These are phyloP conservation scores for Gopherus evgoodei DNA, from an alignment of 2,113 vertebrate species.

Conservation along the genomic window DNA sequence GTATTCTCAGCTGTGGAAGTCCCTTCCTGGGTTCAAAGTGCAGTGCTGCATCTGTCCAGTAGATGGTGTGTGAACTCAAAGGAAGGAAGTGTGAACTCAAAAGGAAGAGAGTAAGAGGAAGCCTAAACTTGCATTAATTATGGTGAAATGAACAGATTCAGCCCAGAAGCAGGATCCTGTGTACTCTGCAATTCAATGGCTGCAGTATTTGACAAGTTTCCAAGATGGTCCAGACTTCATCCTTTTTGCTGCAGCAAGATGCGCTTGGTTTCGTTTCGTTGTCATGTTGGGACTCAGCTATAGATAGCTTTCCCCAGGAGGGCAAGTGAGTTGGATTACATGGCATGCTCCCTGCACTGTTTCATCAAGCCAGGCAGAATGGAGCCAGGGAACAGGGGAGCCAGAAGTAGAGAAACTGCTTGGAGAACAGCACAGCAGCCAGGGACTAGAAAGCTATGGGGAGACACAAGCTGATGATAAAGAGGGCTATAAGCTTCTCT, in stretches of 20 bases:
- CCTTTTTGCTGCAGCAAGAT: neutral
- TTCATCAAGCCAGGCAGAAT: neutral
- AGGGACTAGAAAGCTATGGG: neutral
- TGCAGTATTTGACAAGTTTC: neutral
- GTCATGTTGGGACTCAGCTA: neutral
- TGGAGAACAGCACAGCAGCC: neutral
- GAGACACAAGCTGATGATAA: neutral
- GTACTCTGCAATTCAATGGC: neutral
- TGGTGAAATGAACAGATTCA: neutral
- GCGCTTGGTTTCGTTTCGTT: neutral
- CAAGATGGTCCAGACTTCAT: fast-evolving
- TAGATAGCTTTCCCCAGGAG: neutral
- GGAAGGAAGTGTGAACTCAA: neutral
- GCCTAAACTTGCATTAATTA: neutral
- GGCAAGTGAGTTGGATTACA: neutral
- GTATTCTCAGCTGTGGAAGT: neutral
- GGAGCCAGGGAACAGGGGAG: neutral
- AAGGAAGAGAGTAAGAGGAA: neutral
- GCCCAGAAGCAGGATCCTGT: neutral
- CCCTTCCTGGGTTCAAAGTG: neutral
- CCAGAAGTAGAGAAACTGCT: too few species aligned
- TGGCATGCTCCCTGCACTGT: neutral
- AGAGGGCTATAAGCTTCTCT: neutral
- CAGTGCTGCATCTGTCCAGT: neutral
- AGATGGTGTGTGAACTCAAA: slow-evolving; percentile 32